Evolutionary conservation across 2,113 vertebrate species (phyloP).

Genomic region (Grallaria varia): DNA sequence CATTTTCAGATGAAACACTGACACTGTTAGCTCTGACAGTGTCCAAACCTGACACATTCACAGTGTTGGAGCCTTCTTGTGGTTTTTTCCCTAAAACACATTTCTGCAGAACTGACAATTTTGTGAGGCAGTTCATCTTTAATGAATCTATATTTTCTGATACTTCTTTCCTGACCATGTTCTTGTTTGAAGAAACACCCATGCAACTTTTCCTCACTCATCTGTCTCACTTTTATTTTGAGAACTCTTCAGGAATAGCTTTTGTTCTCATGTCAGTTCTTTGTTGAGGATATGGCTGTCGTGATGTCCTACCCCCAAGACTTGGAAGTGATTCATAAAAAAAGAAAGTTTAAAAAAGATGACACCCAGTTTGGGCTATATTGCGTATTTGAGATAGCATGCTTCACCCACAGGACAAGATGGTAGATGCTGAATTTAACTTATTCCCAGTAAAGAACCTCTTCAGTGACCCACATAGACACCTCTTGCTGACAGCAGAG

Average conservation of each 20-base stretch:
- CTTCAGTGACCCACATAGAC: slow-evolving; percentile 51
- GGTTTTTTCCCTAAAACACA: not conserved
- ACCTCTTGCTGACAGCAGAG: slow-evolving; percentile 37
- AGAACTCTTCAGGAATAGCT: slow-evolving; percentile 53
- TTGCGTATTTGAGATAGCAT: slow-evolving; percentile 45
- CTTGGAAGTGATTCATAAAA: slow-evolving; percentile 43
- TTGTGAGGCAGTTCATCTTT: not conserved
- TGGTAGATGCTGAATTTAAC: slow-evolving; percentile 64
- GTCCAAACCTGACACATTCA: not conserved
- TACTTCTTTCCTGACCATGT: slow-evolving; percentile 30
- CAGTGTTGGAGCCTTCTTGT: not conserved
- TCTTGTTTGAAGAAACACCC: slow-evolving; percentile 24
- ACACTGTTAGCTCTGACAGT: not conserved
- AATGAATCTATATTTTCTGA: slow-evolving; percentile 20
- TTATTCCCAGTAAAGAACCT: slow-evolving; percentile 46
- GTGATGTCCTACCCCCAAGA: slow-evolving; percentile 28
- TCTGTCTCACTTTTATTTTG: slow-evolving; percentile 60
- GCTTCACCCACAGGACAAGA: slow-evolving; percentile 63
- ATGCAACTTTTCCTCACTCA: slow-evolving; percentile 33
- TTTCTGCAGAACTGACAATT: not conserved
- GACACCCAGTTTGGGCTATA: slow-evolving; percentile 29
- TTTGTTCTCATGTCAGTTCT: slow-evolving; percentile 60
- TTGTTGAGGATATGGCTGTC: slow-evolving; percentile 54
- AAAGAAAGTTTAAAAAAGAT: slow-evolving; percentile 54
- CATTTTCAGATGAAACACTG: not conserved